These are phyloP conservation scores for Epizoanthus ramosus DNA, from an alignment of 92 coral and sea anemone genomes.

Conservation along the genomic window DNA sequence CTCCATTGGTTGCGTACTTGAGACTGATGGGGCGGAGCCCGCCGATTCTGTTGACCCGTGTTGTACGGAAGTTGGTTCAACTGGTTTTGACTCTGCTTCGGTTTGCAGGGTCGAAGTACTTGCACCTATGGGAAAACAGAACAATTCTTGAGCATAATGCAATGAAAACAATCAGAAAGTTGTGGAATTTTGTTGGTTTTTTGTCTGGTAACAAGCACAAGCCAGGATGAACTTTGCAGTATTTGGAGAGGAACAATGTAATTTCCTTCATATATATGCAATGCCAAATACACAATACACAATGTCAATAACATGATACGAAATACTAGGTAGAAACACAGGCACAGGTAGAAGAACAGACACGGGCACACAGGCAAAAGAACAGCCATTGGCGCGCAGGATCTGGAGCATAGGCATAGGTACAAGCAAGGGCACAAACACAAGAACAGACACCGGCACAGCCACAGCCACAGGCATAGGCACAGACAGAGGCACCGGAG, in stretches of 20 bases:
- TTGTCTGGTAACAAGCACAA: no score
- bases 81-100: background rate
- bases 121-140: background rate
- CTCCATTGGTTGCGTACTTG: conserved; percentile 5
- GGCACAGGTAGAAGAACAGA: no score
- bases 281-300: no score
- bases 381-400: no score
- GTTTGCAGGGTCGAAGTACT: background rate
- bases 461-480: background rate
- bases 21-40: background rate
- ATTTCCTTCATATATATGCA: no score
- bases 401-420: no score
- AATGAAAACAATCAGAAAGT: no score
- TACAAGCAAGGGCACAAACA: background rate
- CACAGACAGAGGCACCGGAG: background rate
- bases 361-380: background rate
- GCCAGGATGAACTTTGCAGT: no score
- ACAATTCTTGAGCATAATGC: background rate
- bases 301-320: no score
- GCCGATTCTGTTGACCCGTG: background rate
- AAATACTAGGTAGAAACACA: background rate
- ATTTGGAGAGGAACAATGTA: no score
- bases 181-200: no score
- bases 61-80: background rate
- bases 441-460: background rate